Conservation (phyloP, 2,113 vertebrate genomes). For the Petrocephalus microphthalmus region DNA sequence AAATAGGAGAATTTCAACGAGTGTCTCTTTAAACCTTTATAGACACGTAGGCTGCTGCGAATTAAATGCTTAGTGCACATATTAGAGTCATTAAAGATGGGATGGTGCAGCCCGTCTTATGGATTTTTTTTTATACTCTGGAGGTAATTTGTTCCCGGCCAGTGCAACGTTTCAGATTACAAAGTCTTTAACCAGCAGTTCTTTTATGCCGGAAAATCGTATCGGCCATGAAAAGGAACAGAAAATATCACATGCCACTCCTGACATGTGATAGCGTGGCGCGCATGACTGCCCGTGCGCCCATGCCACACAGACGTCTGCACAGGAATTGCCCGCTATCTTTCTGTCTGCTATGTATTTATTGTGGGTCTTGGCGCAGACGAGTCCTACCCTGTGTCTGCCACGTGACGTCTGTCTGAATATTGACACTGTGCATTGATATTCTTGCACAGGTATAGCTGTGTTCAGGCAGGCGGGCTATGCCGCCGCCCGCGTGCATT, state of each 20-base stretch:
- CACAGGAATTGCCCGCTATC: background rate
- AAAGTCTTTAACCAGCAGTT: background rate
- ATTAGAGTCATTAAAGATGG: constrained; percentile 48
- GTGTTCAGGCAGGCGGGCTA: background rate
- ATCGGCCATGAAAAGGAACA: constrained; percentile 34
- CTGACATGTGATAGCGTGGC: constrained; percentile 52
- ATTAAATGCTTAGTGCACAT: constrained; percentile 34
- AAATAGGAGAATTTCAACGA: constrained; percentile 41
- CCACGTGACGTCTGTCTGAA: background rate
- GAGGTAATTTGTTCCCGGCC: background rate
- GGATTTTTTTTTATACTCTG: constrained; percentile 34
- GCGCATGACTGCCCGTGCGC: constrained; percentile 2
- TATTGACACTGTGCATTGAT: background rate
- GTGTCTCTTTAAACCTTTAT: constrained; percentile 46
- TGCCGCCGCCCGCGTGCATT: background rate
- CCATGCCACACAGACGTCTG: constrained; percentile 10
- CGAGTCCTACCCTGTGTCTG: background rate
- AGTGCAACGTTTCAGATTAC: background rate
- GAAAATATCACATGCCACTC: constrained; percentile 39
- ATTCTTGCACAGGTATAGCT: constrained; percentile 6
- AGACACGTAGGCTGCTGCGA: constrained; percentile 28
- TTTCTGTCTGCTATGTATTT: background rate
- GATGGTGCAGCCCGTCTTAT: constrained; percentile 45
- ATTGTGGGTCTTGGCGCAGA: background rate
- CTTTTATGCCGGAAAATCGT: background rate